A percentile compares a stretch with the other conserved stretches of the same genome.
Conservation (phyloP, 2,888 invertebrate genomes). For the Gymnoscelis rufifasciata region DNA sequence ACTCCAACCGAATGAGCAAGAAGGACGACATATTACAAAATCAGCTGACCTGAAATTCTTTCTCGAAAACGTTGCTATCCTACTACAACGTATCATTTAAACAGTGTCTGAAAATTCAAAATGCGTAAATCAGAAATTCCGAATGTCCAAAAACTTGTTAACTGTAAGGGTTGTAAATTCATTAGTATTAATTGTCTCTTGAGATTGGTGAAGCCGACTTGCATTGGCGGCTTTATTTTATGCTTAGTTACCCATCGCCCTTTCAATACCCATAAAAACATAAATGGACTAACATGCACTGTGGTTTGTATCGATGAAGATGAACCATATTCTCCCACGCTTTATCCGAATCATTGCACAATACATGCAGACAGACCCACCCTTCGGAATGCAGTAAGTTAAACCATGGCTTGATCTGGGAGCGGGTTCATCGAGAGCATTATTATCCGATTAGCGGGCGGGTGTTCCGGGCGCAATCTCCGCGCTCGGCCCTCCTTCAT, state of each 20-base stretch:
- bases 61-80: too few relatives aligned
- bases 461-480: constrained; percentile 63
- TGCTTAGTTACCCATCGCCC: not conserved
- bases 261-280: not conserved
- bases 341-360: constrained; percentile 1
- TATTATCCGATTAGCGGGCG: constrained; percentile 70
- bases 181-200: too few relatives aligned
- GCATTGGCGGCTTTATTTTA: not conserved
- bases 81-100: too few relatives aligned
- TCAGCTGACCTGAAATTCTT: too few relatives aligned
- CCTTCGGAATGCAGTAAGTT: constrained; percentile 22
- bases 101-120: too few relatives aligned
- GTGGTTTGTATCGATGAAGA: constrained; percentile 3
- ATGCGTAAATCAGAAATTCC: too few relatives aligned
- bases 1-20: too few relatives aligned
- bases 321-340: constrained; percentile 6
- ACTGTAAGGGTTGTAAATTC: too few relatives aligned
- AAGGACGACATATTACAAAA: too few relatives aligned
- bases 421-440: constrained; percentile 49
- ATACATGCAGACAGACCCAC: not conserved
- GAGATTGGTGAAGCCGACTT: too few relatives aligned
- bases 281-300: not conserved
- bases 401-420: constrained; percentile 36
- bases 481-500: constrained; percentile 62
- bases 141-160: too few relatives aligned